phyloP scores from a whole-genome alignment of 2,888 invertebrate genomes.

The Idaea biselata region DNA sequence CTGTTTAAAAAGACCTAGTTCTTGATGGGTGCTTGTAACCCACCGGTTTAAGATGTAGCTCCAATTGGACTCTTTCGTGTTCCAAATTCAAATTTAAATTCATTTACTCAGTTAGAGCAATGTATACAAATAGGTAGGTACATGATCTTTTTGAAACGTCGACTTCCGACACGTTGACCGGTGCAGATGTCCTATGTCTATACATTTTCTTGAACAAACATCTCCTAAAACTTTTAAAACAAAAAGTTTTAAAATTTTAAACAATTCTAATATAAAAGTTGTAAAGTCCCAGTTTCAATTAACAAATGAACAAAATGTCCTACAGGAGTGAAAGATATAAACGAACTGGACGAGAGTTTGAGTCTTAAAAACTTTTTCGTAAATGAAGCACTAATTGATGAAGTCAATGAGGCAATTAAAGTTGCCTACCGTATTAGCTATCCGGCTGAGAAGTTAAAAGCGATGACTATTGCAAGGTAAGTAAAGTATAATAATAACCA shows the following conservation, averaged over 20 bases:
- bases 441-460: constrained; percentile 24
- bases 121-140: too few relatives aligned
- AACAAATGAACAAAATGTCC: constrained; percentile 1
- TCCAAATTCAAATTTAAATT: too few relatives aligned
- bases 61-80: too few relatives aligned
- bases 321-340: constrained; percentile 32
- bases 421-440: constrained; percentile 27
- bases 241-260: neutral
- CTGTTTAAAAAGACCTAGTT: too few relatives aligned
- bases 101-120: too few relatives aligned
- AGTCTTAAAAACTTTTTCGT: constrained; percentile 28
- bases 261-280: constrained; percentile 1
- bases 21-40: too few relatives aligned
- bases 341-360: constrained; percentile 27
- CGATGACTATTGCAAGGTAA: constrained; percentile 45
- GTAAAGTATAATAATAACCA: constrained; percentile 8
- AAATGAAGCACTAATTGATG: constrained; percentile 28
- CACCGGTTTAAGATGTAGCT: too few relatives aligned
- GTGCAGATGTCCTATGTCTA: neutral
- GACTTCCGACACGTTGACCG: too few relatives aligned
- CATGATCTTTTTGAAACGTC: too few relatives aligned
- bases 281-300: neutral
- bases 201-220: neutral
- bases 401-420: constrained; percentile 34
- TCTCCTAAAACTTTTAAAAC: neutral